phyloP scores from a whole-genome alignment of 2,888 invertebrate genomes.

The Coelogynopora nodosa region DNA sequence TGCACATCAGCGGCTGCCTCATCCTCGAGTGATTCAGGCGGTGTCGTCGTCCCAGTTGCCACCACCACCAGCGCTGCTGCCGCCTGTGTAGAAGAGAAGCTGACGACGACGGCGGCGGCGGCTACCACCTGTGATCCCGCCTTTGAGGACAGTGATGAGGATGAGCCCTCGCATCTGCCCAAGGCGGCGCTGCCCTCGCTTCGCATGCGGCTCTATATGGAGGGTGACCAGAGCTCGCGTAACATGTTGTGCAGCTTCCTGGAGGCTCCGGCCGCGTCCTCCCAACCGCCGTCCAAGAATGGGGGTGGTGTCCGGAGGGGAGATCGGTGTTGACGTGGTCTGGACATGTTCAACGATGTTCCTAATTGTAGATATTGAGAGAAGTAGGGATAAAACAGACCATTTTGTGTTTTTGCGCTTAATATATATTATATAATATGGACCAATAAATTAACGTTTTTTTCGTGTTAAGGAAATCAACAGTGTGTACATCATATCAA shows the following conservation, averaged over 20 bases:
- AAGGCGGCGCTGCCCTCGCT: conserved; percentile 24
- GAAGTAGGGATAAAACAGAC: too few relatives aligned
- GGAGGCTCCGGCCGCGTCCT: background rate
- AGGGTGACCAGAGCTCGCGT: background rate
- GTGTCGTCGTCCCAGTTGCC: background rate
- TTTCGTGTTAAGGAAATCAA: too few relatives aligned
- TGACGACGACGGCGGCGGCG: background rate
- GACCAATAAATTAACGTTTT: too few relatives aligned
- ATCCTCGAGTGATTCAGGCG: background rate
- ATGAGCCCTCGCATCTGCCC: conserved; percentile 34
- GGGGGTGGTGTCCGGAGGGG: too few relatives aligned
- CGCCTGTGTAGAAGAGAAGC: background rate
- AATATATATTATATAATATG: too few relatives aligned
- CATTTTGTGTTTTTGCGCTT: too few relatives aligned
- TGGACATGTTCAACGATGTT: too few relatives aligned
- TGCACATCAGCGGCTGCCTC: background rate
- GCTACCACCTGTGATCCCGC: background rate
- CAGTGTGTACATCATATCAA: too few relatives aligned
- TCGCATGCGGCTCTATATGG: conserved; percentile 41
- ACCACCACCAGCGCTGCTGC: background rate
- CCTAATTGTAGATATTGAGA: too few relatives aligned
- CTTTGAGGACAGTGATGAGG: background rate
- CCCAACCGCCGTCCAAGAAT: too few relatives aligned
- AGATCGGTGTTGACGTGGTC: too few relatives aligned
- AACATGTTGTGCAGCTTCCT: conserved; percentile 32